phyloP scores from a whole-genome alignment of 1,140 invertebrate species.

The Drosophila pseudoobscura region DNA sequence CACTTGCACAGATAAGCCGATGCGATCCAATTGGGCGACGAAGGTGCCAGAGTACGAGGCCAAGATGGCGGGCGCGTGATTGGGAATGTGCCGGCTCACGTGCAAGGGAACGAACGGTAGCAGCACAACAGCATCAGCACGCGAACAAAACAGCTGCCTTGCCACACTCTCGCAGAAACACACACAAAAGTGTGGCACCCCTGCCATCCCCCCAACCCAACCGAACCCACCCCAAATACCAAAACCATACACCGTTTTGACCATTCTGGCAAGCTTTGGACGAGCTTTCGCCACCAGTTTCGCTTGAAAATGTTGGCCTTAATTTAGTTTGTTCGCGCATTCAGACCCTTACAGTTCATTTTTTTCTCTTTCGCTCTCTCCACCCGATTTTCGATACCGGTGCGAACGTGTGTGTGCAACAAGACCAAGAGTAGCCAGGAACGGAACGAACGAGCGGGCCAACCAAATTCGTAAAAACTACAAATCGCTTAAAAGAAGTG shows the following conservation, averaged over 20 bases:
- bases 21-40: conserved; percentile 50
- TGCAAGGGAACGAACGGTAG: conserved; percentile 40
- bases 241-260: conserved; percentile 35
- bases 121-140: conserved; percentile 17
- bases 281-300: conserved; percentile 60
- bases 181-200: conserved; percentile 1
- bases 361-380: conserved; percentile 35
- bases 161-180: conserved; percentile 3
- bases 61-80: conserved; percentile 61
- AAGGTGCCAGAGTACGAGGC: background rate
- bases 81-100: conserved; percentile 44
- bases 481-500: too few species aligned
- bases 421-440: too few species aligned
- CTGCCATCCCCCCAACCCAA: background rate
- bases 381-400: background rate
- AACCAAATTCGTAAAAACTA: too few species aligned
- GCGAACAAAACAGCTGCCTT: conserved; percentile 3
- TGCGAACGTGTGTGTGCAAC: conserved; percentile 4
- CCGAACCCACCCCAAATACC: too few species aligned
- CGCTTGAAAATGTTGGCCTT: conserved; percentile 60
- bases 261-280: conserved; percentile 50
- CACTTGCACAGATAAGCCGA: conserved; percentile 50
- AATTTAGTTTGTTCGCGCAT: conserved; percentile 71
- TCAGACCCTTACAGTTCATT: conserved; percentile 57
- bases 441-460: too few species aligned